Base-by-base conservation (phyloP, 2,113 vertebrate species). In the Eupsittula cactorum region DNA sequence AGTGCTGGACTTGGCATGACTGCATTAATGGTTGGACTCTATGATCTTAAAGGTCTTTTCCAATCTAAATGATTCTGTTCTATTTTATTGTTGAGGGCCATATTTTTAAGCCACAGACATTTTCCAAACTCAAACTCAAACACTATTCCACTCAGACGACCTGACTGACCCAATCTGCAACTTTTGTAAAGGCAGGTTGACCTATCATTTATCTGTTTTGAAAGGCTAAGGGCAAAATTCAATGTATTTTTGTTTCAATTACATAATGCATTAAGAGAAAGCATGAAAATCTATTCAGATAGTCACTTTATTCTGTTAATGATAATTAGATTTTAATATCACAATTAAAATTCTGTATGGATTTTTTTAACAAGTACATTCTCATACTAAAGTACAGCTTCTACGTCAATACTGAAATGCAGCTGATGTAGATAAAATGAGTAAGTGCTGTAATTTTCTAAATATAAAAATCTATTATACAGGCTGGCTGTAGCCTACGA, bases 321-420 rank as follows among this genome's bases (percentile, higher is more conserved):
- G 67, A 44, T 81, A 82, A 69, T 94, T 82, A 68, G 41, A 73
- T 91, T 96, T 96, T 96, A 91, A 96, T 95, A 94, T 90, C 85
- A 78, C 86, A 97, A 96, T 95, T 96, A 47, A 84, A 94, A 28
- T 69, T 71, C 78, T 79, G 41, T 94, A 94, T 81, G 67, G 69
- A 97, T 95, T 96, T 92, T 86, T 89, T 93, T 93, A 88, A 79
- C 62, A 91, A 90, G 74, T 86, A 95, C 82, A 62, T 93, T 92
- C 68, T 73, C n/a, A 81, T 39, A 41, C 57, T 86, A 82, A 81
- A 94, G 68, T 94, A 53, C 65, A 76, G 33, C 71, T 82, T 92
- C 42, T 94, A 33, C 75, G 88, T 84, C 96, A 67, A 81, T 90
- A 95, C 27, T 85, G 77, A 92, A 96, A 91, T 81, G 52, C 16